Evolutionary conservation across 2,797 vertebrate genomes (phyloP).

Genomic region (Aulostomus chinensis): DNA sequence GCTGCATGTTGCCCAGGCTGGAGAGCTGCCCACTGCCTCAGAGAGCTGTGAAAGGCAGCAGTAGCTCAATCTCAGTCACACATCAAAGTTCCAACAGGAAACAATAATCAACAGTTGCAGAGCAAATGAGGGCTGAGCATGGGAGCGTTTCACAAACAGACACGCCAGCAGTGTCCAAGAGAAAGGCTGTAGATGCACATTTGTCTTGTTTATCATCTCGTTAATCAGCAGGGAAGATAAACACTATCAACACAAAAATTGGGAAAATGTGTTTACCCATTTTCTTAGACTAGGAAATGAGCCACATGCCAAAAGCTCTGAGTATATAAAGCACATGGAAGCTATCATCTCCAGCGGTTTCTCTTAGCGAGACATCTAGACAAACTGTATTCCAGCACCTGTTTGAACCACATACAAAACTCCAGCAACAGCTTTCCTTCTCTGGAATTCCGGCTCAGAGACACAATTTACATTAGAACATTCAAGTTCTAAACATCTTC

Average conservation of each 20-base stretch:
- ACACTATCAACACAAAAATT: slow-evolving; percentile 20
- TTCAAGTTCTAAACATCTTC: too few relatives aligned
- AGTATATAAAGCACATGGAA: slow-evolving; percentile 1
- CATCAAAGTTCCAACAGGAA: slow-evolving; percentile 72
- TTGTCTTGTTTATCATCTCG: slow-evolving; percentile 24
- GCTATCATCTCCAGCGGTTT: slow-evolving; percentile 51
- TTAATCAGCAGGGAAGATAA: slow-evolving; percentile 28
- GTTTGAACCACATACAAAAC: slow-evolving; percentile 57
- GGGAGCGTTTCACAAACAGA: slow-evolving; percentile 56
- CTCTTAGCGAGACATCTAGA: slow-evolving; percentile 37
- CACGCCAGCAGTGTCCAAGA: slow-evolving; percentile 56
- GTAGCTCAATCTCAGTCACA: slow-evolving; percentile 51
- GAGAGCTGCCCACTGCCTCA: slow-evolving; percentile 38
- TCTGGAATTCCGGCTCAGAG: too few relatives aligned
- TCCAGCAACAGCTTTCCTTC: too few relatives aligned
- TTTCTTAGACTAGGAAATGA: slow-evolving; percentile 26
- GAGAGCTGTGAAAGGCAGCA: slow-evolving; percentile 21
- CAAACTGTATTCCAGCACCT: slow-evolving; percentile 60
- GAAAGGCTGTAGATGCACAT: slow-evolving; percentile 5
- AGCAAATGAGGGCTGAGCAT: slow-evolving; percentile 51
- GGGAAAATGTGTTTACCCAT: slow-evolving; percentile 16
- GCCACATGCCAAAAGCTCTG: slow-evolving; percentile 13
- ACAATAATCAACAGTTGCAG: slow-evolving; percentile 65
- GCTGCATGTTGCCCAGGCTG: slow-evolving; percentile 18
- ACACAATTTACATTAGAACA: too few relatives aligned